Percentiles rank a stretch among this genome's conserved stretches.
These are phyloP conservation scores for Encarsia formosa DNA, from an alignment of 2,888 invertebrate species.

Conservation along the genomic window DNA sequence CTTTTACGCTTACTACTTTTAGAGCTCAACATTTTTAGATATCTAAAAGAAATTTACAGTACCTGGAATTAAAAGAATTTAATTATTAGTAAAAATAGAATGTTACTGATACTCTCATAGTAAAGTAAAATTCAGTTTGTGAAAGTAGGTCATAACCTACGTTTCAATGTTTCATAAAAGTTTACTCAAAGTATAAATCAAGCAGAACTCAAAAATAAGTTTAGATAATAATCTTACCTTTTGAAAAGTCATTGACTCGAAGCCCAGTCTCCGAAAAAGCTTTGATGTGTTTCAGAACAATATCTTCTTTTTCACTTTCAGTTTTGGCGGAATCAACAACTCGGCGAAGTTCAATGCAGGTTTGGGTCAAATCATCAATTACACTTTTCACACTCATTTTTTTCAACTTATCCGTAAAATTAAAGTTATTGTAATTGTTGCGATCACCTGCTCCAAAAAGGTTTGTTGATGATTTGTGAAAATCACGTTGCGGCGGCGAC, in stretches of 20 bases:
- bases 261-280: conserved; percentile 41
- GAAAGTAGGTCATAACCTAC: conserved; percentile 4
- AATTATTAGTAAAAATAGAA: not conserved
- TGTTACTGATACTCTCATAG: too few species aligned
- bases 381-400: conserved; percentile 42
- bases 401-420: conserved; percentile 11
- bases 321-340: conserved; percentile 46
- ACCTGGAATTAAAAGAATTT: not conserved
- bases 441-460: not conserved
- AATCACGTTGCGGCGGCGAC: conserved; percentile 4
- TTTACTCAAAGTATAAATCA: not conserved
- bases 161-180: not conserved
- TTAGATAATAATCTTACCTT: conserved; percentile 35
- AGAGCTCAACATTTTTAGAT: conserved; percentile 8
- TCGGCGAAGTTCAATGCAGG: conserved; percentile 58
- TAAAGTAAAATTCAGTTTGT: too few species aligned
- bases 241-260: conserved; percentile 42
- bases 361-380: conserved; percentile 50
- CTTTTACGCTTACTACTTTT: conserved; percentile 11
- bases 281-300: conserved; percentile 59
- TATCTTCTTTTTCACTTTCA: conserved; percentile 52
- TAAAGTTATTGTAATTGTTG: too few species aligned
- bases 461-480: conserved; percentile 9
- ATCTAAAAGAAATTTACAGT: conserved; percentile 12
- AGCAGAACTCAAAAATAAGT: not conserved